Evolutionary conservation across 2,888 invertebrate species (phyloP).

Genomic region (Pachydiplax longipennis): DNA sequence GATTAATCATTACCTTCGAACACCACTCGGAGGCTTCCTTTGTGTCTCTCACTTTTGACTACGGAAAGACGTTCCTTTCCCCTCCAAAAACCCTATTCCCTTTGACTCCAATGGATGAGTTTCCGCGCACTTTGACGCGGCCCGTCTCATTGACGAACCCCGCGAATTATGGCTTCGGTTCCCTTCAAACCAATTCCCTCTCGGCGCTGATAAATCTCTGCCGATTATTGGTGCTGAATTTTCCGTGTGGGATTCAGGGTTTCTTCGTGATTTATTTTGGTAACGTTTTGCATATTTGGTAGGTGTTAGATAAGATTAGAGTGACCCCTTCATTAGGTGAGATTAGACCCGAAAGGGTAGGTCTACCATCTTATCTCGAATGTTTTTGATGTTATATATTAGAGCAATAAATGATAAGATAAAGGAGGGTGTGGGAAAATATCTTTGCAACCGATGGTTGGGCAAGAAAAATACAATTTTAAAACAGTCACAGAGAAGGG

Average conservation of each 20-base stretch:
- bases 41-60: not conserved
- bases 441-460: too few species aligned
- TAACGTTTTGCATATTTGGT: too few species aligned
- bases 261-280: too few species aligned
- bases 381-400: too few species aligned
- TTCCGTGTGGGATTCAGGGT: not conserved
- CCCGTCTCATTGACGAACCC: not conserved
- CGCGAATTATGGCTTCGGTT: conserved; percentile 20
- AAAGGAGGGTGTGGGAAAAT: too few species aligned
- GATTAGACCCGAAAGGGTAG: not conserved
- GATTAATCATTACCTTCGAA: conserved; percentile 50
- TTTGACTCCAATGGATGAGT: conserved; percentile 30
- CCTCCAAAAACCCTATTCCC: not conserved
- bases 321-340: too few species aligned
- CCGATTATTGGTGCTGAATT: conserved; percentile 5
- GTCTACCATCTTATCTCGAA: too few species aligned
- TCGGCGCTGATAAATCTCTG: conserved; percentile 15
- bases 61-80: not conserved
- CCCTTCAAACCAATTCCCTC: not conserved
- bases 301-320: too few species aligned
- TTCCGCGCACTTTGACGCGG: conserved; percentile 26
- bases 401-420: too few species aligned
- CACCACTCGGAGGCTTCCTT: not conserved
- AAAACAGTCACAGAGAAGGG: too few species aligned
- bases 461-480: too few species aligned